Evolutionary conservation across 2,113 vertebrate species (phyloP), one percentile per base, ranked within the genome.

Genomic region (Casuarius casuarius): DNA sequence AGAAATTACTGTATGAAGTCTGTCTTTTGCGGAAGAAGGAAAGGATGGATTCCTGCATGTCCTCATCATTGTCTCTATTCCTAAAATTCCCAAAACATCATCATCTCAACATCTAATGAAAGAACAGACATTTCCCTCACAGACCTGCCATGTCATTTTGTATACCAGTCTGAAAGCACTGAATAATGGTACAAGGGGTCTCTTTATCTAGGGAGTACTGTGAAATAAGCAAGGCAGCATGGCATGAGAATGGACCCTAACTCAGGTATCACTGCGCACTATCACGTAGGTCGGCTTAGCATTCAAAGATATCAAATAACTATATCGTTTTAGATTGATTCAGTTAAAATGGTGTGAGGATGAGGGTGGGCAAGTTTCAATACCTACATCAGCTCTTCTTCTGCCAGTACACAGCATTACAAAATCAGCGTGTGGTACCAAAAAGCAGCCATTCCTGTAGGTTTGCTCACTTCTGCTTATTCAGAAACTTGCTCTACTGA

Each of bases 251-350:
- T 20, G 17, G 29, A 29, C 18, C 26, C 17, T 52, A 62, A 22
- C 33, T 52, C 35, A 62, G 15, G 1, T 19, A 61, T 28, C 49
- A 46, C 29, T 0, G 0, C 10, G 35, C 0, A 8, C 21, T n/a
- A 59, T 4, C 21, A 38, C 44, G 74, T 26, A n/a, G 62, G 62
- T 26, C 15, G 17, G 62, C 35, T 65, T 38, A 22, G 23, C 22
- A 65, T 19, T 22, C 62, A 38, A 65, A 40, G 44, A 48, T 29
- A 49, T 5, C n/a, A 84, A 66, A 7, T 26, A 54, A 21, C 12
- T 42, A 1, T 18, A 54, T 11, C 0, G 38, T 48, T 91, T 76
- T 22, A 81, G 65, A 90, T 1, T 22, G 12, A 80, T 23, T 66
- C 25, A 33, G 72, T 79, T 87, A 62, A 84, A 78, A 72, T 14